Evolutionary conservation across 1,140 invertebrate genomes (phyloP).

Genomic region (Papilio polytes): DNA sequence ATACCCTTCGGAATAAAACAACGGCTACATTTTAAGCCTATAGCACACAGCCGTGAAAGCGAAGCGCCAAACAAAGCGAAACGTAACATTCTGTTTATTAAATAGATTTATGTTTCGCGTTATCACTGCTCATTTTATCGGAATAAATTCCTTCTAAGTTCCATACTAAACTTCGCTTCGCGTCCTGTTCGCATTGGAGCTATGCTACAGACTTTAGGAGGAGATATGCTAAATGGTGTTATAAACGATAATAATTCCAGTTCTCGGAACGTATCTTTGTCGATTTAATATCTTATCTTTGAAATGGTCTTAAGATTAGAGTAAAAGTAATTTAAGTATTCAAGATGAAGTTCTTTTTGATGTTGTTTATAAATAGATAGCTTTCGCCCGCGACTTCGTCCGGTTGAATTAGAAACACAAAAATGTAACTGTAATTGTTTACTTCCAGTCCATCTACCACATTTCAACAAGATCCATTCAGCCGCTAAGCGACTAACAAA

Average conservation of each 20-base stretch:
- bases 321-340: conserved; percentile 16
- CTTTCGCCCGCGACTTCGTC: no score
- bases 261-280: conserved; percentile 47
- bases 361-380: conserved; percentile 36
- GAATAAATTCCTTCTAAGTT: no score
- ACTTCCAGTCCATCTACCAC: no score
- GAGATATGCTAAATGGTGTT: conserved; percentile 50
- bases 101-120: no score
- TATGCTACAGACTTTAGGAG: not conserved
- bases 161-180: not conserved
- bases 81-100: not conserved
- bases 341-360: conserved; percentile 39
- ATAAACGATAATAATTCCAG: conserved; percentile 44
- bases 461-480: no score
- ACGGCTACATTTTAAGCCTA: conserved; percentile 44
- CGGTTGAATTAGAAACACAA: no score
- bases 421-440: no score
- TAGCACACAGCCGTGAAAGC: not conserved
- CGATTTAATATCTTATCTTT: conserved; percentile 46
- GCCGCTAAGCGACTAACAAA: no score
- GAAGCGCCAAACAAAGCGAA: not conserved
- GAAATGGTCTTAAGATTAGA: conserved; percentile 30
- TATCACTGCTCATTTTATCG: no score
- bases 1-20: conserved; percentile 44
- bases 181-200: not conserved